Conservation (phyloP, 1,140 invertebrate species). For the Cydia splendana region DNA sequence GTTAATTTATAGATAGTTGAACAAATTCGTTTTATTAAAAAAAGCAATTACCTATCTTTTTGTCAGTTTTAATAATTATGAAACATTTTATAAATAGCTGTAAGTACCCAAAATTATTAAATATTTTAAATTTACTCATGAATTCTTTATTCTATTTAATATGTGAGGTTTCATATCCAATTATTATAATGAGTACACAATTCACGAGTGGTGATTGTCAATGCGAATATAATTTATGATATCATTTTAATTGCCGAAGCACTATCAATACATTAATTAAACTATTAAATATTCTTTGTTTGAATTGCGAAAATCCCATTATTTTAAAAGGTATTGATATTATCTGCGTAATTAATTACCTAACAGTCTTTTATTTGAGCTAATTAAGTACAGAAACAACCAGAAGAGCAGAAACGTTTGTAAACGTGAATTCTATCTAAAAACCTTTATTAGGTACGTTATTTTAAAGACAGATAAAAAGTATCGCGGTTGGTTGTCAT, state of each 20-base stretch:
- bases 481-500: too few species aligned
- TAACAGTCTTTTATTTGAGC: neutral
- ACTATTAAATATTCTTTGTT: conserved; percentile 22
- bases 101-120: neutral
- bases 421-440: too few species aligned
- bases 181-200: neutral
- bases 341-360: neutral
- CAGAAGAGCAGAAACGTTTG: too few species aligned
- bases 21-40: too few species aligned
- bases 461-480: too few species aligned
- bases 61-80: too few species aligned
- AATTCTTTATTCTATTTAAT: neutral
- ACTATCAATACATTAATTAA: neutral
- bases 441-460: too few species aligned
- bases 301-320: neutral
- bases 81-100: neutral
- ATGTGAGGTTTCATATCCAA: neutral
- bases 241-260: conserved; percentile 6
- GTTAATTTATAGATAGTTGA: too few species aligned
- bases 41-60: too few species aligned
- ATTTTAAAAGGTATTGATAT: neutral
- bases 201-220: neutral
- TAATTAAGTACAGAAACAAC: neutral
- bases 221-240: conserved; percentile 1
- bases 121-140: neutral